Evolutionary conservation across 1,140 invertebrate species (phyloP).

Genomic region (Drosophila pruinosa): DNA sequence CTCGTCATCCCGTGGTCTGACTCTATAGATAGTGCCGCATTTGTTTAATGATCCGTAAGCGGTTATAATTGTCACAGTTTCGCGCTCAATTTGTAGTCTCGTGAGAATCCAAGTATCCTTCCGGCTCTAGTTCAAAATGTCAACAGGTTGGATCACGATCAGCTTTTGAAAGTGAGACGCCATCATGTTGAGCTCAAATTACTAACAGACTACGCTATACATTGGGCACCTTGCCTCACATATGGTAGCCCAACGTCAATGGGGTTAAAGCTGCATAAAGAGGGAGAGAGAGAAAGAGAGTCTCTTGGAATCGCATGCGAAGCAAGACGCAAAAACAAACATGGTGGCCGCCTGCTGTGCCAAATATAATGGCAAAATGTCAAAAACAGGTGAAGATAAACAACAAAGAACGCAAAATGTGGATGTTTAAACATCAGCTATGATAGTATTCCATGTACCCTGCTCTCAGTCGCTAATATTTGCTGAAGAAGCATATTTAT

Average conservation of each 20-base stretch:
- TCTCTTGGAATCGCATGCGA: background rate
- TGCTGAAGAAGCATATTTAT: background rate
- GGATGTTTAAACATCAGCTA: background rate
- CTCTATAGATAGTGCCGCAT: constrained; percentile 18
- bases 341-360: constrained; percentile 71
- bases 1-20: constrained; percentile 19
- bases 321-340: constrained; percentile 40
- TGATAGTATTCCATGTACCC: background rate
- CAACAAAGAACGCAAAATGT: background rate
- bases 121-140: constrained; percentile 1
- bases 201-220: constrained; percentile 42
- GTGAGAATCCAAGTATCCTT: constrained; percentile 48
- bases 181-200: constrained; percentile 57
- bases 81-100: constrained; percentile 29
- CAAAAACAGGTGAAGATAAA: constrained; percentile 67
- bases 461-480: background rate
- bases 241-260: constrained; percentile 27
- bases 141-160: constrained; percentile 57
- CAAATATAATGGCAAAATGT: constrained; percentile 70
- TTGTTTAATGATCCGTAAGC: constrained; percentile 68
- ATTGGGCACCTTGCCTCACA: constrained; percentile 1
- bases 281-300: background rate
- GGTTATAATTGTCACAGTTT: constrained; percentile 51
- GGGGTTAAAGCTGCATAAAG: background rate
- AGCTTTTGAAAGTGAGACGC: background rate